Base-by-base conservation (phyloP, 30 jellyfish, hydroid and myxozoan genomes). In the Cassiopea andromeda region DNA sequence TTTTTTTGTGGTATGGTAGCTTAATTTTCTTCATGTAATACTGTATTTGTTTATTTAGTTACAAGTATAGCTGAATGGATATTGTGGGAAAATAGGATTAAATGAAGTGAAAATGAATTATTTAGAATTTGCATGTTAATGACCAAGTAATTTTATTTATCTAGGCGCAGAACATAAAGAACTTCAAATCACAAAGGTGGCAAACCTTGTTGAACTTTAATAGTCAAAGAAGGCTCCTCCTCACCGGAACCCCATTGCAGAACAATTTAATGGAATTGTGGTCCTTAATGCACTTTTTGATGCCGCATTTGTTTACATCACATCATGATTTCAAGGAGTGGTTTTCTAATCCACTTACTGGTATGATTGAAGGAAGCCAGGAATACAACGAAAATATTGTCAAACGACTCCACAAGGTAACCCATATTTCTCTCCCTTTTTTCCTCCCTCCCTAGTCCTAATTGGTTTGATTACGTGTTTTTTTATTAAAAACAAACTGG, bases 281-380 rank as follows among this genome's bases (percentile, higher is more conserved):
- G 99, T 96, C 99, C 44, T 90, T 96, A 58, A 96, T 96, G 99
- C 99, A 96, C 72, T 96, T 96, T 54, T 78, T 96, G 77, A 96
- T 96, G 99, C 99, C 99, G 1, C 97, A 96, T 46, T 76, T 96
- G 60, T 96, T 96, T 73, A 78, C 93, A 64, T 96, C 99, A 19
- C 99, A 96, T 73, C 99, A 96, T 64, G 99, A 96, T 60, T 96
- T 96, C 92, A 92, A 92, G 83, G 99, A 96, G 85, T 96, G 99
- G 99, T 96, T 96, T 81, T 88, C 99, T 1, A 96, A 96, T 66
- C 99, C 99, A 6, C 93, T 96, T 44, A 90, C 99, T 61, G 99
- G 99, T 19, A 96, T 96, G 99, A 92, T 96, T 72, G 99, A 96
- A 84, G 99, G 99, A 48, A 96, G 96, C 67, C 93, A 96, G 27